Percentiles rank a stretch among this genome's conserved stretches.
These are phyloP conservation scores for Synergus umbraculus DNA, from an alignment of 2,888 invertebrate species.

Conservation along the genomic window DNA sequence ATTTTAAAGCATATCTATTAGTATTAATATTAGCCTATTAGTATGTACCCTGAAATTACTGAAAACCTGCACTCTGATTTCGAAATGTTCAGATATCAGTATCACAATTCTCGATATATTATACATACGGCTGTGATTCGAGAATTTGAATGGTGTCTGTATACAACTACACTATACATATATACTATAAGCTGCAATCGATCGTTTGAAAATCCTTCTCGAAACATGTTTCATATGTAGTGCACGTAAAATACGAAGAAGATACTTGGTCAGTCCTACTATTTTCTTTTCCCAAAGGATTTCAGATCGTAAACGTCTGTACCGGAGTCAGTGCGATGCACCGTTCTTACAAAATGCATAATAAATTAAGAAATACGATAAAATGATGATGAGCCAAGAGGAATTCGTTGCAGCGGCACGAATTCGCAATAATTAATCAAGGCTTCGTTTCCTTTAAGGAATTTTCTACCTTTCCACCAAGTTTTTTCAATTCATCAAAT, in stretches of 20 bases:
- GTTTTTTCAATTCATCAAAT: not conserved
- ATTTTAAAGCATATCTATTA: not conserved
- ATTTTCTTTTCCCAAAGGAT: constrained; percentile 29
- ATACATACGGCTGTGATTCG: not conserved
- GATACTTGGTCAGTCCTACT: constrained; percentile 16
- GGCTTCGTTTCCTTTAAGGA: not conserved
- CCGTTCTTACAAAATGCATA: constrained; percentile 16
- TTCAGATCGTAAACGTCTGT: constrained; percentile 20
- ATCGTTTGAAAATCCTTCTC: not conserved
- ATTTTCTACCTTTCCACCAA: not conserved
- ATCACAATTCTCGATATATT: not conserved
- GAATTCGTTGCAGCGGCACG: not conserved
- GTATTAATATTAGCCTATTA: not conserved
- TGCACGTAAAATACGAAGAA: not conserved
- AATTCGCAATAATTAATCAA: not conserved
- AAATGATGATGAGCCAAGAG: not conserved
- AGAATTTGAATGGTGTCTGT: not conserved
- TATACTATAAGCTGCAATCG: constrained; percentile 15
- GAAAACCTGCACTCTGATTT: not conserved
- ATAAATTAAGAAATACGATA: constrained; percentile 8
- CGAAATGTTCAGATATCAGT: not conserved
- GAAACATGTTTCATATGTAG: constrained; percentile 11
- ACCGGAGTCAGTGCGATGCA: not conserved
- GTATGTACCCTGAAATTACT: not conserved
- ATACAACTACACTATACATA: not conserved